phyloP scores from a whole-genome alignment of 2,113 vertebrate genomes.

The Clinocottus analis region DNA sequence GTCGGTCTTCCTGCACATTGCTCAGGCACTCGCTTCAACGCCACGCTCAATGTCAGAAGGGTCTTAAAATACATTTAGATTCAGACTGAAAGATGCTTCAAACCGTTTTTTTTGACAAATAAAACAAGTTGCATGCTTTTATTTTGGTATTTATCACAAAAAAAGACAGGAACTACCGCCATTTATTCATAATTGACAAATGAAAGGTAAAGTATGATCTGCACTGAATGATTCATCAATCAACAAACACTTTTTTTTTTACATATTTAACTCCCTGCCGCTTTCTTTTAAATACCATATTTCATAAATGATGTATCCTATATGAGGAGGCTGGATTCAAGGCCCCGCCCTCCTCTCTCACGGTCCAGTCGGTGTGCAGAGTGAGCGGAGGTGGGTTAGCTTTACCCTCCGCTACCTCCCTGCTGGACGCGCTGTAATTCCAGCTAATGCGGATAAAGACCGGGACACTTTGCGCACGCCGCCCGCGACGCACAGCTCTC shows the following conservation, averaged over 20 bases:
- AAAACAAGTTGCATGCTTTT: background rate
- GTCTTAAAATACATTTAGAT: background rate
- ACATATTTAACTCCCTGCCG: background rate
- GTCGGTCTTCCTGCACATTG: slow-evolving; percentile 25
- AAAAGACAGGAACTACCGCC: background rate
- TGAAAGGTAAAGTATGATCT: background rate
- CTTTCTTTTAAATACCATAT: background rate
- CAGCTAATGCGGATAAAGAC: slow-evolving; percentile 83
- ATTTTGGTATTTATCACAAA: background rate
- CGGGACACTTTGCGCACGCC: slow-evolving; percentile 59
- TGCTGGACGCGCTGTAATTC: slow-evolving; percentile 75
- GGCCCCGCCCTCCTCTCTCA: background rate
- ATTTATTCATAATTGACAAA: background rate
- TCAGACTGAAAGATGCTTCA: background rate
- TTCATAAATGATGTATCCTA: too few relatives aligned
- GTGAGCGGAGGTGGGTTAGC: slow-evolving; percentile 24
- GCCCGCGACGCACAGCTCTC: slow-evolving; percentile 43
- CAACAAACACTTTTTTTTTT: background rate
- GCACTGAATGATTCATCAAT: background rate
- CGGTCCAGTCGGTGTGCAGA: background rate
- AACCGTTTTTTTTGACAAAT: background rate
- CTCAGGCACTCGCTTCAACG: background rate
- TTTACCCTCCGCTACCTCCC: slow-evolving; percentile 46
- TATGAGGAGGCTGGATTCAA: background rate
- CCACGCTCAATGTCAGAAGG: background rate